A percentile compares a stretch with the other conserved stretches of the same genome.
Evolutionary conservation across 2,888 invertebrate species (phyloP).

Genomic region (Dilophus febrilis): DNA sequence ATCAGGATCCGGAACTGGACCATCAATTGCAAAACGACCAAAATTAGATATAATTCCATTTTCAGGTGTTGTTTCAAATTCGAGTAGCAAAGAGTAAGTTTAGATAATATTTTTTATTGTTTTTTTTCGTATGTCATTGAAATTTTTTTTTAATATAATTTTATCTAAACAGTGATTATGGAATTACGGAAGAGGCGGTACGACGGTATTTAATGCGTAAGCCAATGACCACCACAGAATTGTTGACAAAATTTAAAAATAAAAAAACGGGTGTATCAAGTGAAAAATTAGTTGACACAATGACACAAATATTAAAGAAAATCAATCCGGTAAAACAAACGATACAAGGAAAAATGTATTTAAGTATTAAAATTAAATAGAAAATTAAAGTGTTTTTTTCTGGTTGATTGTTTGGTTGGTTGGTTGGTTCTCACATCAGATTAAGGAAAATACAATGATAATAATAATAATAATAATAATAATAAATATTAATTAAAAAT

Average conservation of each 20-base stretch:
- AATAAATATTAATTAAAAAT: too few relatives aligned
- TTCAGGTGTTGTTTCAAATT: constrained; percentile 23
- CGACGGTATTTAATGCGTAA: constrained; percentile 87
- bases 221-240: constrained; percentile 94
- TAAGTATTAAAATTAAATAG: constrained; percentile 54
- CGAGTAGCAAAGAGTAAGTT: constrained; percentile 24
- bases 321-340: constrained; percentile 87
- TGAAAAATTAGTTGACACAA: constrained; percentile 79
- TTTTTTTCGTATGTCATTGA: not conserved
- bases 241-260: constrained; percentile 87
- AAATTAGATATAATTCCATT: constrained; percentile 23
- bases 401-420: too few relatives aligned
- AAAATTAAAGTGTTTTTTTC: too few relatives aligned
- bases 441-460: too few relatives aligned
- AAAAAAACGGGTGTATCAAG: constrained; percentile 82
- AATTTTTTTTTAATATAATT: constrained; percentile 1
- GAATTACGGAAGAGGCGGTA: constrained; percentile 88
- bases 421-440: too few relatives aligned
- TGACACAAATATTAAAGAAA: constrained; percentile 87
- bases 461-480: too few relatives aligned
- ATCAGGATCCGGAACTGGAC: constrained; percentile 16
- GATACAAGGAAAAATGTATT: constrained; percentile 86
- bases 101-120: not conserved
- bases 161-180: constrained; percentile 49
- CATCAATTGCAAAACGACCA: constrained; percentile 19